These are phyloP conservation scores for Drosophila subsilvestris DNA, from an alignment of 2,888 invertebrate genomes.

Conservation along the genomic window DNA sequence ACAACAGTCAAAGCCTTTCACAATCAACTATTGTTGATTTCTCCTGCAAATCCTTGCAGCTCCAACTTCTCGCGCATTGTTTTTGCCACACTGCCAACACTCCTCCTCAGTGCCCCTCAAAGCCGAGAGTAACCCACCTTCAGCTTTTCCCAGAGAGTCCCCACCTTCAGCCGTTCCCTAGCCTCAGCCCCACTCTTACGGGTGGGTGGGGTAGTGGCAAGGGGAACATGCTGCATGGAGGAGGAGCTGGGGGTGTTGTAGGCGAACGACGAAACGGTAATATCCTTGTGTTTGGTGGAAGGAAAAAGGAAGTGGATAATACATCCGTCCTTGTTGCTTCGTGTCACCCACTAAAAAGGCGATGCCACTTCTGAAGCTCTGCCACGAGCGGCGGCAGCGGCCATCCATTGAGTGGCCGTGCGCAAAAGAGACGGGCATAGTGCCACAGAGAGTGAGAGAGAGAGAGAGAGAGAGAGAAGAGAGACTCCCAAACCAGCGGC, in stretches of 20 bases:
- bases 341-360: slow-evolving; percentile 84
- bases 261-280: slow-evolving; percentile 84
- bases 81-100: slow-evolving; percentile 56
- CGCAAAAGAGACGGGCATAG: slow-evolving; percentile 36
- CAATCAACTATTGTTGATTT: slow-evolving; percentile 73
- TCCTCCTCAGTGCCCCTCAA: slow-evolving; percentile 12
- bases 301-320: slow-evolving; percentile 85
- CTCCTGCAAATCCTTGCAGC: slow-evolving; percentile 53
- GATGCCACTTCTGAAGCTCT: slow-evolving; percentile 69
- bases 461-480: slow-evolving; percentile 29
- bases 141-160: not conserved
- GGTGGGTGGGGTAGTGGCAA: slow-evolving; percentile 12
- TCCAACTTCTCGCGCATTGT: slow-evolving; percentile 57
- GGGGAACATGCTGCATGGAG: slow-evolving; percentile 18
- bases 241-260: slow-evolving; percentile 46
- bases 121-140: not conserved
- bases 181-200: not conserved
- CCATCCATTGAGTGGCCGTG: slow-evolving; percentile 47
- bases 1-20: slow-evolving; percentile 51
- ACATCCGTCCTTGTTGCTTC: slow-evolving; percentile 85
- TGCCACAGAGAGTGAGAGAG: not conserved
- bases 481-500: slow-evolving; percentile 33
- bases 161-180: not conserved
- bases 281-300: slow-evolving; percentile 85
- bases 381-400: slow-evolving; percentile 33